A percentile compares a stretch with the other conserved stretches of the same genome.
phyloP scores from a whole-genome alignment of 64 coral and sea anemone species.

The Pachyseris speciosa region DNA sequence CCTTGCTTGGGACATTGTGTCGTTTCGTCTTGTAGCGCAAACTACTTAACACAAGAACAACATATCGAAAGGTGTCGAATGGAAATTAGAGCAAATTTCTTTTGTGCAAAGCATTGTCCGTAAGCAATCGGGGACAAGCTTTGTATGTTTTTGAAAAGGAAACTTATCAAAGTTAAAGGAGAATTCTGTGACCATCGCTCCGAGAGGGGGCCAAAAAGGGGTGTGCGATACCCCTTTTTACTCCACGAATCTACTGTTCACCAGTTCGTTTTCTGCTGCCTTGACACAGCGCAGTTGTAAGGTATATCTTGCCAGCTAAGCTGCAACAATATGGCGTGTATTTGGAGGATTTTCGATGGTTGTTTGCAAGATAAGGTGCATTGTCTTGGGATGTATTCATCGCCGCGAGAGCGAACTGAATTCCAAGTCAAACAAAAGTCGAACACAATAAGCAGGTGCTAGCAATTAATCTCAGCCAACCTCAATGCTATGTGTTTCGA shows the following conservation, averaged over 20 bases:
- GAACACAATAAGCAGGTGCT: slow-evolving; percentile 97
- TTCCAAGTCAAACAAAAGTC: slow-evolving; percentile 91
- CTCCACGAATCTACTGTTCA: background rate
- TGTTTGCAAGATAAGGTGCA: slow-evolving; percentile 79
- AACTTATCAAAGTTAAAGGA: background rate
- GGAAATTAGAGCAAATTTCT: slow-evolving; percentile 65
- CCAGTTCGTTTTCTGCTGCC: background rate
- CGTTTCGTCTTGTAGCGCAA: background rate
- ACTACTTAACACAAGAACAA: slow-evolving; percentile 45
- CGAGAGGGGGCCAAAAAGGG: slow-evolving; percentile 44
- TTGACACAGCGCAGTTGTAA: background rate
- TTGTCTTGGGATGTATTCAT: slow-evolving; percentile 77
- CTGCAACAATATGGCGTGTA: slow-evolving; percentile 32
- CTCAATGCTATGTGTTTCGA: slow-evolving; percentile 94
- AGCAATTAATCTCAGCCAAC: slow-evolving; percentile 86
- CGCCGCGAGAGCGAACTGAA: slow-evolving; percentile 70
- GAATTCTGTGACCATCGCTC: background rate
- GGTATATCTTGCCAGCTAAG: slow-evolving; percentile 8
- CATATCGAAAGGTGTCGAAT: slow-evolving; percentile 52
- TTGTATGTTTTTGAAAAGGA: slow-evolving; percentile 45
- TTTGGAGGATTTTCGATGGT: slow-evolving; percentile 66
- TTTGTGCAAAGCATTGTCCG: slow-evolving; percentile 74
- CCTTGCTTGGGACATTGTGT: slow-evolving; percentile 18
- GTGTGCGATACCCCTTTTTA: slow-evolving; percentile 26
- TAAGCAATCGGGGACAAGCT: slow-evolving; percentile 48